Percentiles rank a stretch among this genome's conserved stretches.
phyloP scores from a whole-genome alignment of 2,113 vertebrate genomes.

The Nannospalax galili region DNA sequence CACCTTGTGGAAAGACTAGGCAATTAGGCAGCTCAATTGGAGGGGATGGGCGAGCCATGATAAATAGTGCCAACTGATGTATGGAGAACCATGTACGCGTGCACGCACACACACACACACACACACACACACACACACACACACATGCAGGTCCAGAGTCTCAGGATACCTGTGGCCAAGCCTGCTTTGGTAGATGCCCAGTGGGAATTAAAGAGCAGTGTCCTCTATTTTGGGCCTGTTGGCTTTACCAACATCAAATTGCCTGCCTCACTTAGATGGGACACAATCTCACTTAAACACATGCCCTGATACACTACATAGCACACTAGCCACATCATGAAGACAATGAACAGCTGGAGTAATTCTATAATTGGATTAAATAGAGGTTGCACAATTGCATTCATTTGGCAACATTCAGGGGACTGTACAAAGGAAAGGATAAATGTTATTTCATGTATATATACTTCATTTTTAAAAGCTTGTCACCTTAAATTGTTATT shows the following conservation, averaged over 20 bases:
- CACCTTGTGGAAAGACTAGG: neutral
- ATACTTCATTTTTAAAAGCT: no score
- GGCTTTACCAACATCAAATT: neutral
- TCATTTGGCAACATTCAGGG: no score
- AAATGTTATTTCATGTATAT: no score
- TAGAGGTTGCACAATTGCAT: no score
- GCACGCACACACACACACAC: accelerated
- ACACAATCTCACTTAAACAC: neutral
- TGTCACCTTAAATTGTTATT: no score
- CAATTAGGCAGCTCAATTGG: neutral
- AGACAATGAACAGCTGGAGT: no score
- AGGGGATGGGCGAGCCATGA: neutral
- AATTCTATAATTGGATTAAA: no score
- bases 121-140: neutral
- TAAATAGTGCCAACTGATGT: neutral
- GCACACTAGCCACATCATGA: neutral
- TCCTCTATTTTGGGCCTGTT: neutral
- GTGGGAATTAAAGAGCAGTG: neutral
- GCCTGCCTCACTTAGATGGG: neutral
- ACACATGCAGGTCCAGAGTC: no score
- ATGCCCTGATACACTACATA: neutral
- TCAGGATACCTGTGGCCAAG: neutral
- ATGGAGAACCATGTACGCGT: no score
- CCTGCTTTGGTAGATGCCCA: neutral
- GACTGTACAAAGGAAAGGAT: no score